These are phyloP conservation scores for Melipona beecheii DNA, from an alignment of 2,888 invertebrate genomes.

Conservation along the genomic window DNA sequence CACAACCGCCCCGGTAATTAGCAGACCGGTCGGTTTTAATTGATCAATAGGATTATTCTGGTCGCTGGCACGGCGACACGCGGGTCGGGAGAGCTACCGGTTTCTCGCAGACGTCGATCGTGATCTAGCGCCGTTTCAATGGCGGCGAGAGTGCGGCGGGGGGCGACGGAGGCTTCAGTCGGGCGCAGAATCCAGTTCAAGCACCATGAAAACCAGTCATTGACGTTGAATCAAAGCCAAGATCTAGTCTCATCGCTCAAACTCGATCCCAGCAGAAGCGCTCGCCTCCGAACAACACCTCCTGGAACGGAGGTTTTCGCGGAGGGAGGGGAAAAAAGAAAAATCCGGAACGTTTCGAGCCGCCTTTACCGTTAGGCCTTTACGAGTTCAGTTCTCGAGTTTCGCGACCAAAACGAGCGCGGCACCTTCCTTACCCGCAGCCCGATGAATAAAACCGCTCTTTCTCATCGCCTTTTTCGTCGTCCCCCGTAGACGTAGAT, in stretches of 20 bases:
- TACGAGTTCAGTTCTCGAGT: constrained; percentile 29
- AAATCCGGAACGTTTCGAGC: constrained; percentile 50
- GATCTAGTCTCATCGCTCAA: constrained; percentile 72
- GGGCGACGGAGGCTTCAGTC: background rate
- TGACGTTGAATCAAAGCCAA: constrained; percentile 72
- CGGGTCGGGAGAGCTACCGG: background rate
- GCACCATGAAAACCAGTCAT: constrained; percentile 72
- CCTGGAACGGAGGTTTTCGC: background rate
- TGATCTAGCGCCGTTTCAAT: background rate
- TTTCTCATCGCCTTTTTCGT: constrained; percentile 46
- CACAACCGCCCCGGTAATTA: constrained; percentile 13
- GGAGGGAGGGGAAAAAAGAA: background rate
- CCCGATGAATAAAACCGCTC: constrained; percentile 57
- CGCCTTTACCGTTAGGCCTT: constrained; percentile 56
- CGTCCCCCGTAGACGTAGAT: constrained; percentile 6
- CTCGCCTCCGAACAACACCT: constrained; percentile 9
- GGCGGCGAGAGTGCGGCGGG: background rate
- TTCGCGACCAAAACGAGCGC: constrained; percentile 42
- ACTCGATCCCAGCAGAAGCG: constrained; percentile 63
- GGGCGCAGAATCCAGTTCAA: constrained; percentile 68
- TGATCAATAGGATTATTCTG: constrained; percentile 23
- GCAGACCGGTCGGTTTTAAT: constrained; percentile 26
- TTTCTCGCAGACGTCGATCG: constrained; percentile 4
- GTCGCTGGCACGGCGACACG: background rate
- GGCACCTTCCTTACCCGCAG: constrained; percentile 36